These are phyloP conservation scores for Bhutanitis thaidina DNA, from an alignment of 2,888 invertebrate genomes.

Conservation along the genomic window DNA sequence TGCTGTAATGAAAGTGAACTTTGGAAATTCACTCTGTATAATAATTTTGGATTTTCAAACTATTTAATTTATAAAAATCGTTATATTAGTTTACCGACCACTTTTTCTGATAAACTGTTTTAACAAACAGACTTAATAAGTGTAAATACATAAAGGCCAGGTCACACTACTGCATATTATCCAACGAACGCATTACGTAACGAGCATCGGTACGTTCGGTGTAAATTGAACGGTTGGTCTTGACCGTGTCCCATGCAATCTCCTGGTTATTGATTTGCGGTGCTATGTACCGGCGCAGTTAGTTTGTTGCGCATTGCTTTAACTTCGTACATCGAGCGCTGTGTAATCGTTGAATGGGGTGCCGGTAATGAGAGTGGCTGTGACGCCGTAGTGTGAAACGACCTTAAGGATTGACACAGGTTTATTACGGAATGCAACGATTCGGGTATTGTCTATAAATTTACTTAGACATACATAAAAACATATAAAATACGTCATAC, in stretches of 20 bases:
- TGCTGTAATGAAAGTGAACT: no score
- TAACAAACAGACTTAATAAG: no score
- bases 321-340: not conserved
- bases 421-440: no score
- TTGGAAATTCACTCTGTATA: no score
- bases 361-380: not conserved
- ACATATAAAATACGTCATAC: no score
- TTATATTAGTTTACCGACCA: no score
- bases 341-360: constrained; percentile 9
- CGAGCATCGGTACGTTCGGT: not conserved
- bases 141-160: not conserved
- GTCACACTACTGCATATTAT: constrained; percentile 1
- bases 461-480: no score
- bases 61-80: no score
- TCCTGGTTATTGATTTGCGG: constrained; percentile 11
- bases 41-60: no score
- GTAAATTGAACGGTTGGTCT: constrained; percentile 5
- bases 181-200: not conserved
- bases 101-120: no score
- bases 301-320: constrained; percentile 2
- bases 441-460: no score
- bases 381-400: constrained; percentile 12
- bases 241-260: constrained; percentile 17
- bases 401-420: constrained; percentile 2
- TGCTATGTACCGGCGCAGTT: constrained; percentile 5